Percentiles rank a stretch among this genome's conserved stretches.
These are phyloP conservation scores for Lobophora halterata DNA, from an alignment of 2,888 invertebrate genomes.

Conservation along the genomic window DNA sequence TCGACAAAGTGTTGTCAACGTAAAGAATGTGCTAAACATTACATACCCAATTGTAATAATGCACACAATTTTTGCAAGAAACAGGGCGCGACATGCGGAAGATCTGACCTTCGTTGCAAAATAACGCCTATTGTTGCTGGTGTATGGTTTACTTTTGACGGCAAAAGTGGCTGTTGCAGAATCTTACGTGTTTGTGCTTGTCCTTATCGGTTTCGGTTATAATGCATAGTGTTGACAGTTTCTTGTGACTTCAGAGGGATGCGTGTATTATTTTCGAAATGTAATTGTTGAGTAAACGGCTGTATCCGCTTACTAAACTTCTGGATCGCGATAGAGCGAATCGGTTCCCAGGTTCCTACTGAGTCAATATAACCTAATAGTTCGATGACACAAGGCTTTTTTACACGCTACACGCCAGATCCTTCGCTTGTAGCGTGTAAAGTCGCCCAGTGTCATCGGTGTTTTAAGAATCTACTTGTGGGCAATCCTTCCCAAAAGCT, in stretches of 20 bases:
- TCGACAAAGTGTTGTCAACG: slow-evolving; percentile 31
- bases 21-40: slow-evolving; percentile 42
- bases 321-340: too few relatives aligned
- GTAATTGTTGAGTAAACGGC: neutral
- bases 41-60: slow-evolving; percentile 49
- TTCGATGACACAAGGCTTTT: too few relatives aligned
- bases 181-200: slow-evolving; percentile 21
- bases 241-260: slow-evolving; percentile 1
- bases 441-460: too few relatives aligned
- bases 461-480: too few relatives aligned
- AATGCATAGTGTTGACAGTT: slow-evolving; percentile 16
- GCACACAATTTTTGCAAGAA: slow-evolving; percentile 64
- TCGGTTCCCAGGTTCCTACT: too few relatives aligned
- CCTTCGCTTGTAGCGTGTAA: too few relatives aligned
- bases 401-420: too few relatives aligned
- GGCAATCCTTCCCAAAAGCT: too few relatives aligned
- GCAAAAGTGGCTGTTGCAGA: slow-evolving; percentile 37
- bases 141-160: slow-evolving; percentile 27
- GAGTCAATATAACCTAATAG: too few relatives aligned
- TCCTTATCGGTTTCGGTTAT: slow-evolving; percentile 8
- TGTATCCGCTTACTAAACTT: neutral
- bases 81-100: slow-evolving; percentile 61
- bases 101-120: slow-evolving; percentile 31
- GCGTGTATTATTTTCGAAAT: slow-evolving; percentile 1
- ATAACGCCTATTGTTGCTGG: slow-evolving; percentile 26